Base-by-base conservation (phyloP, 1,140 invertebrate genomes). In the Drosophila suzukii region DNA sequence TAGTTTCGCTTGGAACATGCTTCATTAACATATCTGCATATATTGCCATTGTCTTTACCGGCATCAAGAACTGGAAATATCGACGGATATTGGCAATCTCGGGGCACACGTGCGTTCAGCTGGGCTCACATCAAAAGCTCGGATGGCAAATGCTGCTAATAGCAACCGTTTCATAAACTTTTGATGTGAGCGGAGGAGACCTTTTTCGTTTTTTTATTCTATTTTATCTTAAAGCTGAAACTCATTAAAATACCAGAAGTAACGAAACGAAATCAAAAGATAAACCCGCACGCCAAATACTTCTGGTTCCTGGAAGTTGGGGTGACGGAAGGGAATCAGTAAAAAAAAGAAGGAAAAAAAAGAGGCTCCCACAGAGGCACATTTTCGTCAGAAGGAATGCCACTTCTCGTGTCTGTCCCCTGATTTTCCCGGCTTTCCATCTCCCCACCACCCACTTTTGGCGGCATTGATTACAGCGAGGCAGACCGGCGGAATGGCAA, bases 171-270 rank as follows among this genome's bases (percentile, higher is more conserved):
- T 51, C 74, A 63, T 43, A 66, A 84, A 85, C 63, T 78, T 84
- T 81, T 68, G 38, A 62, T 59, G 46, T 53, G 43, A 51, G 17
- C 4, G 20, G 13, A 61, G 47, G 39, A 70, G 67, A 78, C 67
- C 81, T 84, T 83, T 77, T 47, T n/a, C 32, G n/a, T 32, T 12
- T 27, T 51, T 61, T 36, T 53, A 11, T 51, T 17, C 11, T 49
- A 5, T 32, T 57, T 61, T 53, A 61, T 72, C 53, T 43, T 53
- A 72, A 49, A 61, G 63, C 54, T 56, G 43, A 81, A 86, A 78
- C 82, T 86, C 82, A 85, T 85, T 86, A 85, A 85, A 86, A 85
- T 85, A 81, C 77, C 68, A 78, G 80, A 85, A 75, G 61, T 71
- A 58, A 81, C 50, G 66, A 61, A 59, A 75, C 63, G 67, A 59